Evolutionary conservation across 2,888 invertebrate genomes (phyloP), one percentile per base, ranked within the genome.

Genomic region (Tinea semifulvella): DNA sequence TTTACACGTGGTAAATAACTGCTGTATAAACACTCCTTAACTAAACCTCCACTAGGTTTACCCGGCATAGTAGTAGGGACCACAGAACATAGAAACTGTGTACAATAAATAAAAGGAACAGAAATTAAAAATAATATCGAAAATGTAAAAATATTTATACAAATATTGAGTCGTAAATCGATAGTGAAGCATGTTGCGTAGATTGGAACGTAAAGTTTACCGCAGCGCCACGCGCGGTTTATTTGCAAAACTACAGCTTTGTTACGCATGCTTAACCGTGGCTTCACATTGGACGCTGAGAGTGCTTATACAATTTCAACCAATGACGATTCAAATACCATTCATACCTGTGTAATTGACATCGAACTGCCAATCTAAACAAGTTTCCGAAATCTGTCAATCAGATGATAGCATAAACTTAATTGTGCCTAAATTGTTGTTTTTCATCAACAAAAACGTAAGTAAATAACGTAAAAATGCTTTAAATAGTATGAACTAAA

Each of bases 321-420:
- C 31, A 31, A 31, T 13, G 13, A 13, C 5, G 2, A n/a, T 2
- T 7, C 31, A 14, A 7, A 13, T n/a, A n/a, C n/a, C n/a, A n/a
- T n/a, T n/a, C n/a, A n/a, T n/a, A 31, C 31, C 5, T 14, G 14
- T n/a, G 31, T 7, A 13, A n/a, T 31, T 31, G 31, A 31, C 7
- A 31, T 31, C 38, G n/a, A 38, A 38, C 18, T 2, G 38, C 10
- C 17, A 38, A 38, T 10, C 38, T 17, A 38, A 38, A 38, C 38
- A 4, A 17, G 38, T 38, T 38, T 3, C 38, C 38, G 19, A 4
- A 17, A 38, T 14, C 38, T 38, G 38, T 38, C 38, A 38, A 14
- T 38, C 38, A 38, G 38, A 38, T 38, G 38, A 14, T n/a, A 14
- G 35, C 2, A 19, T 38, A 10, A n/a, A 3, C 8, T 38, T 2